Conservation (phyloP, 2,113 vertebrate genomes). For the Coturnix japonica region DNA sequence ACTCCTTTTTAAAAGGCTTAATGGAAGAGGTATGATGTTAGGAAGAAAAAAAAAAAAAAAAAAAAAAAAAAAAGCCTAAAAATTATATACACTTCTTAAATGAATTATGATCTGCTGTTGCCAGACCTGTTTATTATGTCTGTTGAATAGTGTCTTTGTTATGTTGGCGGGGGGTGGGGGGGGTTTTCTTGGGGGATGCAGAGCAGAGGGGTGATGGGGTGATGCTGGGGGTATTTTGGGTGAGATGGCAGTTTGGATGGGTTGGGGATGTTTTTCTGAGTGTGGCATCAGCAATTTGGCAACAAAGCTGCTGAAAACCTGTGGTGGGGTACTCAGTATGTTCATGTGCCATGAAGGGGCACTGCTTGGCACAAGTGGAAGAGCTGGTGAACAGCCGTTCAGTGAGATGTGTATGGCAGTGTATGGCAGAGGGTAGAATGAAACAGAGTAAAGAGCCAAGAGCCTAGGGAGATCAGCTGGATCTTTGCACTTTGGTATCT, state of each 20-base stretch:
- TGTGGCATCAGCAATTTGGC: neutral
- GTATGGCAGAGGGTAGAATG: neutral
- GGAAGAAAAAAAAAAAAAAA: neutral
- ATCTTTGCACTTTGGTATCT: neutral
- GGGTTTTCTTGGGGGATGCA: neutral
- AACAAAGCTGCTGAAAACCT: neutral
- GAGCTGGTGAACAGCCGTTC: neutral
- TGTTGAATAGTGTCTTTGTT: neutral
- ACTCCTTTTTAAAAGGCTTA: neutral
- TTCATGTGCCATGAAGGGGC: neutral
- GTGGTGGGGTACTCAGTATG: neutral
- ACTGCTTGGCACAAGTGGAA: neutral
- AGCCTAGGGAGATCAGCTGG: neutral
- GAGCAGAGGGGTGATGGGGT: neutral
- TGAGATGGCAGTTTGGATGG: neutral
- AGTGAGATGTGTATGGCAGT: neutral
- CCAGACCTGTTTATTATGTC: neutral
- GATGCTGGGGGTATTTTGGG: neutral
- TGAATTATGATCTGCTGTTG: neutral
- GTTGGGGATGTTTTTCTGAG: neutral
- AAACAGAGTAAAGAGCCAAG: neutral
- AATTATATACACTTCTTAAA: neutral
- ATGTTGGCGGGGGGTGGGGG: neutral
- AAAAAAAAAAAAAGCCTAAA: neutral
- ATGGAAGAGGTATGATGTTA: neutral